Evolutionary conservation across 2,113 vertebrate species (phyloP).

Genomic region (Phrynocephalus versicolor): DNA sequence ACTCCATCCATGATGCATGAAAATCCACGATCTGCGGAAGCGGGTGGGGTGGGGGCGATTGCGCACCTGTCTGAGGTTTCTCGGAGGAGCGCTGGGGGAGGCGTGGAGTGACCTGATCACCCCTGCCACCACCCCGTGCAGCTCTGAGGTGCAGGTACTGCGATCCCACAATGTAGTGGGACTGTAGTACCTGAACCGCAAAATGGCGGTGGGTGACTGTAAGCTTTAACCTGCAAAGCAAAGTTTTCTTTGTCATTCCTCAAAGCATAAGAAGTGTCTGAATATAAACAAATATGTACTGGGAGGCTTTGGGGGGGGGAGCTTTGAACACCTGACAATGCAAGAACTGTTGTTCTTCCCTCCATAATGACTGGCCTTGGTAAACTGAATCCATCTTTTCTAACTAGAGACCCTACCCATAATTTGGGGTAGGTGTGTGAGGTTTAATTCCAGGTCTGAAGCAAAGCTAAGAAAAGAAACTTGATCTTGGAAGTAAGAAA

Average conservation of each 20-base stretch:
- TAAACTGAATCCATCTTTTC: not conserved
- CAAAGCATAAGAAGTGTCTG: not conserved
- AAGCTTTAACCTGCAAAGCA: not conserved
- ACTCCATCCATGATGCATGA: too few species aligned
- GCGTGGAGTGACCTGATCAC: too few species aligned
- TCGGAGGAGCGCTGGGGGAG: too few species aligned
- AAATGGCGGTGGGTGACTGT: too few species aligned
- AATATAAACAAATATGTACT: not conserved
- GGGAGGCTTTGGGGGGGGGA: not conserved
- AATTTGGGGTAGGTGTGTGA: not conserved
- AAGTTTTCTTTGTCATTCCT: too few species aligned
- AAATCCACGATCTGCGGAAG: too few species aligned
- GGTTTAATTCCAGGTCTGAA: not conserved
- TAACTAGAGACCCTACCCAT: not conserved
- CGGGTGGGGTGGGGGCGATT: too few species aligned
- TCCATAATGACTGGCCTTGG: not conserved
- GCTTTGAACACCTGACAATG: not conserved
- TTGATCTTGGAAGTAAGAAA: conserved; percentile 24
- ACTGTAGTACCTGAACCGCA: too few species aligned
- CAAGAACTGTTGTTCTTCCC: not conserved
- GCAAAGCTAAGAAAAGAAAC: conserved; percentile 5
- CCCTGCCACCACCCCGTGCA: too few species aligned
- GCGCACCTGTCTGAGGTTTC: too few species aligned
- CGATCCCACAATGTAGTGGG: too few species aligned
- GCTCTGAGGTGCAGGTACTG: too few species aligned